Base-by-base conservation (phyloP, 2,113 vertebrate genomes). In the Anhinga rufa region DNA sequence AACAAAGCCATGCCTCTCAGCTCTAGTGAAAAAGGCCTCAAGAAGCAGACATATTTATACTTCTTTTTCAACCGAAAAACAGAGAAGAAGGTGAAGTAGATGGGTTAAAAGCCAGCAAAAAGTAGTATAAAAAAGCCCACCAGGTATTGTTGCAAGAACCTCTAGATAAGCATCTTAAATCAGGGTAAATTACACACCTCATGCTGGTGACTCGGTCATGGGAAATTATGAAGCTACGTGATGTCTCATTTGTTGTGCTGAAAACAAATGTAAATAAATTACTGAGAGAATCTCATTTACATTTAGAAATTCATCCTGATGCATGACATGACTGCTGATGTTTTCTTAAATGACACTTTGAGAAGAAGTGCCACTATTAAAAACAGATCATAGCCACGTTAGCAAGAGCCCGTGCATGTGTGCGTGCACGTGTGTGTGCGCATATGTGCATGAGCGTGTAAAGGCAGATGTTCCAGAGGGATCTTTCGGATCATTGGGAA, bases 261-360 rank as follows among this genome's bases (percentile, higher is more conserved):
- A 97, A 98, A 98, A 98, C 98, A 98, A 98, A 98, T 98, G 98
- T 98, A 98, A 98, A 98, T 98, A 98, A 98, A 98, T 98, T 98
- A 98, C 98, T 97, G 97, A 88, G 96, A 97, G 97, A 98, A 98
- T 96, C 97, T 98, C 98, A 98, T 98, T 98, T 98, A 97, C 98
- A 98, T 98, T 97, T 98, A 98, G 97, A 98, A 98, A 98, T 98
- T 97, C 96, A 98, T 98, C 98, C 96, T 76, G 44, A 96, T 89
- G 93, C 98, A 98, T 98, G 98, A 98, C 97, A 98, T 79, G 97
- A 98, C 98, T 98, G 88, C 97, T 95, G 76, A 98, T 98, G 93
- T 66, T 96, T 96, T 97, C 96, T 97, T 92, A 83, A 95, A 97
- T 97, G 96, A 97, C 92, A 97, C 94, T 97, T 98, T 86, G 86